Conservation (phyloP, 2,113 vertebrate species). For the Stegastes partitus region DNA sequence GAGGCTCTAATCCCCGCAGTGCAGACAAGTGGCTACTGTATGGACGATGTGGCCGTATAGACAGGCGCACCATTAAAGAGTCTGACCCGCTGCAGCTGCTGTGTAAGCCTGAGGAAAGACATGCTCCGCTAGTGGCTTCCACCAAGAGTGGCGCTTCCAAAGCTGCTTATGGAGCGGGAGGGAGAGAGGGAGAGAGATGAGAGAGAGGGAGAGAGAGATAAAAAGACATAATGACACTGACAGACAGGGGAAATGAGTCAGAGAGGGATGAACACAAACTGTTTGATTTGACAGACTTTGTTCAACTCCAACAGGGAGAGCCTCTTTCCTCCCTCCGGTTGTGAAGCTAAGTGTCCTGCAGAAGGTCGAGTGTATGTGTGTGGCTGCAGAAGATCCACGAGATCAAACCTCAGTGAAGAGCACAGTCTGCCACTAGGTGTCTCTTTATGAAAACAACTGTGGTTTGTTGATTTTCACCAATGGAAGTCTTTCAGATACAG, state of each 20-base stretch:
- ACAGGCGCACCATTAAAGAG: constrained; percentile 23
- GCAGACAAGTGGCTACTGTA: constrained; percentile 28
- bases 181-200: constrained; percentile 3
- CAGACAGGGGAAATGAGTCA: constrained; percentile 61
- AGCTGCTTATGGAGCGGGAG: constrained; percentile 48
- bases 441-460: too few species aligned
- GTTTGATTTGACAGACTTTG: constrained; percentile 44
- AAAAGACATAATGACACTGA: constrained; percentile 41
- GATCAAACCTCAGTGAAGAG: too few species aligned
- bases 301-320: constrained; percentile 25
- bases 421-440: too few species aligned
- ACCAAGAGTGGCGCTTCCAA: constrained; percentile 30
- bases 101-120: constrained; percentile 53
- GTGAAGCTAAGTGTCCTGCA: constrained; percentile 33
- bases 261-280: constrained; percentile 56
- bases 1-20: constrained; percentile 17
- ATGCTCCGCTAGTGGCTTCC: constrained; percentile 37
- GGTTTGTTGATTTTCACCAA: too few species aligned
- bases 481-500: too few species aligned
- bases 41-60: background rate
- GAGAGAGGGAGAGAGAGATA: constrained; percentile 9
- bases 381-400: background rate
- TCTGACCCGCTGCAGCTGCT: constrained; percentile 42
- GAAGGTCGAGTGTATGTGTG: constrained; percentile 15
- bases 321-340: constrained; percentile 19